phyloP scores from a whole-genome alignment of 2,797 vertebrate genomes.

The Triplophysa bombifrons region DNA sequence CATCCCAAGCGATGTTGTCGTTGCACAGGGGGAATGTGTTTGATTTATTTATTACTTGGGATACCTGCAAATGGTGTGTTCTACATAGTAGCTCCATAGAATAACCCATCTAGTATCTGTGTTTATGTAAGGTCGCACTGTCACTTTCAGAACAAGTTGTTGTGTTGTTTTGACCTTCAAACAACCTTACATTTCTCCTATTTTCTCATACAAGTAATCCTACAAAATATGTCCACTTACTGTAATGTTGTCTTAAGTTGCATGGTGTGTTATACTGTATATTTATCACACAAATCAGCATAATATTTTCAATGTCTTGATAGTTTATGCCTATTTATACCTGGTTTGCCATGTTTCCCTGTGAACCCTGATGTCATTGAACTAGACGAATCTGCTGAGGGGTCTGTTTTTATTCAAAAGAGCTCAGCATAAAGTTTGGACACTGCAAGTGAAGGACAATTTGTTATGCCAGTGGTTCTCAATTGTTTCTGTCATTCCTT shows the following conservation, averaged over 20 bases:
- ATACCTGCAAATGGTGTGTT: not conserved
- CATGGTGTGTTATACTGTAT: too few species aligned
- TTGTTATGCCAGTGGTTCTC: constrained; percentile 40
- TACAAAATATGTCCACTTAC: not conserved
- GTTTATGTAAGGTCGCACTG: too few species aligned
- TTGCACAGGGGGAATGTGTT: not conserved
- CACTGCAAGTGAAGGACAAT: constrained; percentile 27
- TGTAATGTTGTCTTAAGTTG: not conserved
- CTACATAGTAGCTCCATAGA: too few species aligned
- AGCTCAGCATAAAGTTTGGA: constrained; percentile 39
- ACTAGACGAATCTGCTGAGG: constrained; percentile 43
- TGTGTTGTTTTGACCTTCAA: too few species aligned
- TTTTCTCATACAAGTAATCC: not conserved
- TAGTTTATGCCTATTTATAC: not conserved
- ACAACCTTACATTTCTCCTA: not conserved
- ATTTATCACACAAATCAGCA: not conserved
- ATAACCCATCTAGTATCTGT: too few species aligned
- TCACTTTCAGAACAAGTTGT: too few species aligned
- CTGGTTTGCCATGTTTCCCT: constrained; percentile 3
- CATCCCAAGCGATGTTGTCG: not conserved
- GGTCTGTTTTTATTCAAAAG: constrained; percentile 39
- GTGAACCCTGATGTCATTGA: constrained; percentile 34
- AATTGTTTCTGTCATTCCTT: not conserved
- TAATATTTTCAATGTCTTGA: not conserved
- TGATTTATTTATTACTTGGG: not conserved